Evolutionary conservation across 2,113 vertebrate genomes (phyloP).

Genomic region (Lophura nycthemera): DNA sequence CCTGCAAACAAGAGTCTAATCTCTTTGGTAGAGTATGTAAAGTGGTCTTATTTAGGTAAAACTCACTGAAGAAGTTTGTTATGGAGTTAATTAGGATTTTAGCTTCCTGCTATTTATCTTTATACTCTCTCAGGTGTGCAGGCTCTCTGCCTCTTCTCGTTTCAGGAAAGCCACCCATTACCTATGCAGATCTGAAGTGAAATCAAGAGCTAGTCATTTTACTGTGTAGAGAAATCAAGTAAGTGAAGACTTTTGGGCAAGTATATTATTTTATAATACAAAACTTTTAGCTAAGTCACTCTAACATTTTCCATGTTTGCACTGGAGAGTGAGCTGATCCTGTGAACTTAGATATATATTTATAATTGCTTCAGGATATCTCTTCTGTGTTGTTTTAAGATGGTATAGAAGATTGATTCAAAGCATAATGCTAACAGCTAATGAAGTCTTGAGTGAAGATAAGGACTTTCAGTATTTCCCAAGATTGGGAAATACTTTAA

Average conservation of each 20-base stretch:
- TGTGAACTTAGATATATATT: neutral
- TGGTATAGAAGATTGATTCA: neutral
- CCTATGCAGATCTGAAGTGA: neutral
- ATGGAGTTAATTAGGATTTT: neutral
- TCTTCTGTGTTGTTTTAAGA: neutral
- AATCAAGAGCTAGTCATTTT: neutral
- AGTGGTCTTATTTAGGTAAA: neutral
- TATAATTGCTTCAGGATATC: neutral
- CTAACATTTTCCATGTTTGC: neutral
- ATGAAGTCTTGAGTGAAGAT: neutral
- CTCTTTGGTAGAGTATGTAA: neutral
- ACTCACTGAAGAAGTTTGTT: neutral
- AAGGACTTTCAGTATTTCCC: neutral
- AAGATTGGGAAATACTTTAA: neutral
- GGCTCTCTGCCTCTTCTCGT: neutral
- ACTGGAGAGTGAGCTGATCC: neutral
- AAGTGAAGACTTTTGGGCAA: neutral
- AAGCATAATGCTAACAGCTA: neutral
- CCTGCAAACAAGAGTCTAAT: neutral
- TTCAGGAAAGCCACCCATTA: neutral
- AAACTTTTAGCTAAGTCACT: neutral
- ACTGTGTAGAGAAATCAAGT: neutral
- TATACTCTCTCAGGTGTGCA: neutral
- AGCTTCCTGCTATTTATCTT: neutral
- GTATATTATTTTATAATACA: neutral